phyloP scores from a whole-genome alignment of 2,113 vertebrate species.

The Pungitius pungitius region DNA sequence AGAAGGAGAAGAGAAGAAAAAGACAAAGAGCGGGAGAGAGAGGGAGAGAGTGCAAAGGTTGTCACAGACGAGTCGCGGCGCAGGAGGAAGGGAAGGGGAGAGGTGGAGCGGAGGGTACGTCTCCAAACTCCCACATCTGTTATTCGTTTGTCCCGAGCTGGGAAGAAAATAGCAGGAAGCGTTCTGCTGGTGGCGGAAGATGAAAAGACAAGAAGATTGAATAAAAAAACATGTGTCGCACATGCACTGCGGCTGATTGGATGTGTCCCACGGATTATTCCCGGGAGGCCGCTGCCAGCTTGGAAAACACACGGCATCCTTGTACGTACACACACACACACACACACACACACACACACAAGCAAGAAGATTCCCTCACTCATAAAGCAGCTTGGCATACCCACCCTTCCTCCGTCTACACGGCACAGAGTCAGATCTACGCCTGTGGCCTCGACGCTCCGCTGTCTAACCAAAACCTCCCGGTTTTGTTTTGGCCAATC shows the following conservation, averaged over 20 bases:
- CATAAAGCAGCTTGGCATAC: slow-evolving; percentile 53
- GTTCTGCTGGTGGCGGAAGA: slow-evolving; percentile 93
- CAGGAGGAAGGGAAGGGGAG: slow-evolving; percentile 79
- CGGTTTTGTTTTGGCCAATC: slow-evolving; percentile 50
- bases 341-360: slow-evolving; percentile 22
- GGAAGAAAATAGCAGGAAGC: slow-evolving; percentile 97
- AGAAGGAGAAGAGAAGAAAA: no score
- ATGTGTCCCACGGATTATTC: slow-evolving; percentile 85
- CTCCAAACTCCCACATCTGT: slow-evolving; percentile 93
- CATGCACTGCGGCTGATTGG: slow-evolving; percentile 84
- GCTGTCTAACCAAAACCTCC: slow-evolving; percentile 58
- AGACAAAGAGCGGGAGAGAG: slow-evolving; percentile 46
- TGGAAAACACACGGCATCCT: slow-evolving; percentile 40
- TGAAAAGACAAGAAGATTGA: slow-evolving; percentile 92
- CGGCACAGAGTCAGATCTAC: slow-evolving; percentile 48
- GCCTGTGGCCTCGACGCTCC: slow-evolving; percentile 48
- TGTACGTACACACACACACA: slow-evolving; percentile 25
- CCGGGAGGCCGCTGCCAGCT: slow-evolving; percentile 64
- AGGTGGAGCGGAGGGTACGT: slow-evolving; percentile 79
- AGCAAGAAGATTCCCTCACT: slow-evolving; percentile 42
- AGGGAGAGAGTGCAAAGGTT: slow-evolving; percentile 85
- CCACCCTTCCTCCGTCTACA: slow-evolving; percentile 43
- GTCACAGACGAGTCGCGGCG: slow-evolving; percentile 79
- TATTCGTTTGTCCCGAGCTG: slow-evolving; percentile 96
- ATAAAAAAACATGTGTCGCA: slow-evolving; percentile 92